Evolutionary conservation across 2,888 invertebrate genomes (phyloP), one percentile per base, ranked within the genome.

Genomic region (Athrips mouffetella): DNA sequence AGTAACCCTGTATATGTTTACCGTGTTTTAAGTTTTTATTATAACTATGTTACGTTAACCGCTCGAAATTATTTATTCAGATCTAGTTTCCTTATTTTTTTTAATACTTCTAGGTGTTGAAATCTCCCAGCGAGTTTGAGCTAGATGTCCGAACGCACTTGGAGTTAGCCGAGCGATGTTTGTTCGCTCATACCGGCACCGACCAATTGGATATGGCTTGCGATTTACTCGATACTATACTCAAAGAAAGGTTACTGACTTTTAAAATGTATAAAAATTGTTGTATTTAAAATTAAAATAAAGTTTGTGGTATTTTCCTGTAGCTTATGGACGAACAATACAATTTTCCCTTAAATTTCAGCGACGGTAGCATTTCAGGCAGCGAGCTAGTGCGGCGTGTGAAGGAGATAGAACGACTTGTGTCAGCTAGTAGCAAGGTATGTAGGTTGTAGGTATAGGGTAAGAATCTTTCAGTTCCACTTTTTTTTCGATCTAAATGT

Each of bases 161-260:
- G 58, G 80, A 83, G 33, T 60, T 94, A 48, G 92, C 91, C 0
- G 82, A 94, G 58, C 90, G 91, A 50, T 93, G 93, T 58, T 74
- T 94, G 50, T 91, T 92, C 70, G 89, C 90, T n/a, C 91, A 93
- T 76, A 78, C 85, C 47, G 88, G 90, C 60, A 84, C 89, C 44
- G 90, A 92, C 39, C 92, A 94, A 73, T 85, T 92, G 10, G 85
- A 89, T 23, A 84, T 90, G 62, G 92, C 92, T 2, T 89, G 89
- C 62, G 88, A 89, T 50, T 88, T 94, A 53, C 84, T 93, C 20
- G 89, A 90, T 59, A 77, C 84, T 0, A 70, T 89, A 52, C 63
- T 84, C 1, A 76, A 73, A 37, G 80, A 83, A 45, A 78, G 70
- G 89, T 89, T 10, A 31, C 15, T 27, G n/a, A n/a, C n/a, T n/a